phyloP scores from a whole-genome alignment of 2,797 vertebrate genomes.

The Gallirallus australis region DNA sequence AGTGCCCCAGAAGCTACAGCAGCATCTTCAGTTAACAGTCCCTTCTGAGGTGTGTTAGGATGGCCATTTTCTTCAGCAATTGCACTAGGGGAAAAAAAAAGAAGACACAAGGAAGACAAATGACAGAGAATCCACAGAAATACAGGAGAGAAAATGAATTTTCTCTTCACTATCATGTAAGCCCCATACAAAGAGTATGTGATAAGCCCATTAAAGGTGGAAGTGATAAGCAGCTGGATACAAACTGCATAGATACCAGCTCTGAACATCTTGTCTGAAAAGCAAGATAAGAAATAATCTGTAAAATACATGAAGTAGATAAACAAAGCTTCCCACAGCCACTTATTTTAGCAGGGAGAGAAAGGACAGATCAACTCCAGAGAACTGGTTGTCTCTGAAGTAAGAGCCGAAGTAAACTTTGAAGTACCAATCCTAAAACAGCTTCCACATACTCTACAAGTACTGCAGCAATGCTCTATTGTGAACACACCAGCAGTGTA shows the following conservation, averaged over 20 bases:
- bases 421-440: neutral
- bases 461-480: neutral
- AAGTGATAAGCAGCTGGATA: conserved; percentile 37
- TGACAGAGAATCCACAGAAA: neutral
- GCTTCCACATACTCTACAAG: neutral
- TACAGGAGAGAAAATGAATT: neutral
- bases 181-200: neutral
- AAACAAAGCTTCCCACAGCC: neutral
- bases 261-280: conserved; percentile 25
- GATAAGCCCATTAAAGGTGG: conserved; percentile 29
- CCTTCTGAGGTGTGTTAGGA: conserved; percentile 71
- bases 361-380: neutral
- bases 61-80: conserved; percentile 87
- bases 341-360: neutral
- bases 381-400: neutral
- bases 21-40: conserved; percentile 77
- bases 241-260: conserved; percentile 43
- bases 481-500: neutral
- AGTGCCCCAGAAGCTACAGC: conserved; percentile 9
- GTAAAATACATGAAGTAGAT: conserved; percentile 43
- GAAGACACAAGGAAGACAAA: conserved; percentile 34
- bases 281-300: conserved; percentile 52
- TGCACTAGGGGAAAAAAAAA: conserved; percentile 57
- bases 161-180: neutral
- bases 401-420: neutral